phyloP scores from a whole-genome alignment of 2,113 vertebrate species.

The Sander lucioperca region DNA sequence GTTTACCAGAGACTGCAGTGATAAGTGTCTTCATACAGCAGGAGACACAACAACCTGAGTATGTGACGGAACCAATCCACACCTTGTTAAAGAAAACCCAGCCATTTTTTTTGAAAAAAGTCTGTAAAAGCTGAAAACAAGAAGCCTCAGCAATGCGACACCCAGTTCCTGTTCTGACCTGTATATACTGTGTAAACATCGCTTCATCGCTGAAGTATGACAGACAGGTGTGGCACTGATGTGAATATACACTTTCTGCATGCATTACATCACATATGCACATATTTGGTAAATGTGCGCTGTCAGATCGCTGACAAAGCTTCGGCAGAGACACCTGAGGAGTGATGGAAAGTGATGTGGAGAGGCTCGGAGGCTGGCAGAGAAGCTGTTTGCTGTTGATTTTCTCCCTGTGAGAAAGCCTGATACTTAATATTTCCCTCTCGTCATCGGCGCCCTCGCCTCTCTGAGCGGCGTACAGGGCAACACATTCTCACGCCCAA shows the following conservation, averaged over 20 bases:
- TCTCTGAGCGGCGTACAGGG: neutral
- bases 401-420: neutral
- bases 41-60: neutral
- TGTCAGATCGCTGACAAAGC: conserved; percentile 25
- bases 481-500: too few species aligned
- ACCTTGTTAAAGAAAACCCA: neutral
- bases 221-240: conserved; percentile 4
- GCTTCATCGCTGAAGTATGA: conserved; percentile 5
- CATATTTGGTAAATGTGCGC: conserved; percentile 8
- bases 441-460: neutral
- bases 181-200: neutral
- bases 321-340: conserved; percentile 10
- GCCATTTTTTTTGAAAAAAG: too few species aligned
- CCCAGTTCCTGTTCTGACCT: conserved; percentile 2
- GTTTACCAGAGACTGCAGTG: neutral
- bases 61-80: neutral
- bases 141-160: neutral
- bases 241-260: conserved; percentile 9
- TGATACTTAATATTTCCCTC: conserved; percentile 12
- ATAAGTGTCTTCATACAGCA: neutral
- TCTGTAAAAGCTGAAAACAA: neutral
- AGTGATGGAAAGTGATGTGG: conserved; percentile 1
- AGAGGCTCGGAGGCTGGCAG: neutral
- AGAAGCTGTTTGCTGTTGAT: neutral
- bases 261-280: conserved; percentile 29